A percentile compares a stretch with the other conserved stretches of the same genome.
Evolutionary conservation across 2,888 invertebrate species (phyloP).

Genomic region (Epicampocera succincta): DNA sequence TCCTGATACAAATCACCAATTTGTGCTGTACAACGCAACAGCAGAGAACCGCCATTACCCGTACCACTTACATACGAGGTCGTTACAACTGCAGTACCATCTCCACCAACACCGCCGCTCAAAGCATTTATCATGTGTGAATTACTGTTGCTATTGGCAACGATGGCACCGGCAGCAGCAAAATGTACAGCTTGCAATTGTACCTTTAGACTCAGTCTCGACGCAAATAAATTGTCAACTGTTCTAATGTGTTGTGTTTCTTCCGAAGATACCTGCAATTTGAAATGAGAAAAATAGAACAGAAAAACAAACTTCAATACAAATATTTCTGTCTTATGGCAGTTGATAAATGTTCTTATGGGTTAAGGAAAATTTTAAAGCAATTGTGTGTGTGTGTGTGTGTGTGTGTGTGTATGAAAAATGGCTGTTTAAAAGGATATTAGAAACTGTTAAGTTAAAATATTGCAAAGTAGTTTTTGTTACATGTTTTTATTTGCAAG

Average conservation of each 20-base stretch:
- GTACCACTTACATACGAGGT: conserved; percentile 70
- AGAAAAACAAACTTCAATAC: conserved; percentile 6
- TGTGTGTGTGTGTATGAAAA: not conserved
- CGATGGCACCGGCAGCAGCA: conserved; percentile 71
- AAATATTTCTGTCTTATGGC: not conserved
- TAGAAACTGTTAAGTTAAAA: conserved; percentile 37
- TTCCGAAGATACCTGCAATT: conserved; percentile 78
- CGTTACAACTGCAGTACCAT: conserved; percentile 64
- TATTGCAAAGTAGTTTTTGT: conserved; percentile 39
- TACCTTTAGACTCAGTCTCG: conserved; percentile 80
- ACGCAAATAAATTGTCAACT: conserved; percentile 80
- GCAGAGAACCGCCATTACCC: conserved; percentile 82
- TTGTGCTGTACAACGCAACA: conserved; percentile 88
- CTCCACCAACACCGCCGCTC: conserved; percentile 62
- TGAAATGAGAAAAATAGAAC: conserved; percentile 33
- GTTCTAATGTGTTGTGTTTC: conserved; percentile 81
- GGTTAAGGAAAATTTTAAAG: conserved; percentile 22
- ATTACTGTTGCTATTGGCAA: conserved; percentile 63
- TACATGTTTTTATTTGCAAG: not conserved
- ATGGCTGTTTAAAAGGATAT: conserved; percentile 18
- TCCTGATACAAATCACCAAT: conserved; percentile 87
- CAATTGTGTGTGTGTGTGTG: not conserved
- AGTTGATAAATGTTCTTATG: conserved; percentile 52
- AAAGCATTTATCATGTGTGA: conserved; percentile 65
- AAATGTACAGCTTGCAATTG: conserved; percentile 81